Evolutionary conservation across 2,113 vertebrate genomes (phyloP), one percentile per base, ranked within the genome.

Genomic region (Xyliphius kryptos): DNA sequence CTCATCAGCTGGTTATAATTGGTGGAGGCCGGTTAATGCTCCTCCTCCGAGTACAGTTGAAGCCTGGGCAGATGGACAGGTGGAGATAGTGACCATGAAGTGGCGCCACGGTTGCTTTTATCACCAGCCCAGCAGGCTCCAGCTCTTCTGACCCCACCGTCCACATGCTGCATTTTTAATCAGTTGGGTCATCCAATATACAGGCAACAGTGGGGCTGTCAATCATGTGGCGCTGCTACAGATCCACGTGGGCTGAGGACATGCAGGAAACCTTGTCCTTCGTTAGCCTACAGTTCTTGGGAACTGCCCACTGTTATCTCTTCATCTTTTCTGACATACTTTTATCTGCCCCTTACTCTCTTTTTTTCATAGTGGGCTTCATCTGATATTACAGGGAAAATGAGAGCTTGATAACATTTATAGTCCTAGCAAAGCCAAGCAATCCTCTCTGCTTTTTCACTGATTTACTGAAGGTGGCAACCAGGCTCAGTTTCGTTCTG

Each of bases 31-130:
- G 61, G 66, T 57, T 62, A 69, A 68, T 62, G 80, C 78, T 66
- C 49, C 66, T 59, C 66, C 61, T 74, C 70, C 76, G 76, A 81
- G 82, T 73, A 77, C 68, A 81, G 80, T 80, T 68, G 72, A 77
- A 66, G 74, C 78, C 77, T 73, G 72, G 78, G 73, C 78, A 89
- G 87, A 88, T 81, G 81, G 83, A 83, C 82, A 90, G 85, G 83
- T 83, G 81, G 85, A 83, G 84, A 86, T 80, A 84, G 72, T 73
- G 80, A 76, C 78, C 74, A 77, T 82, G 77, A 86, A 79, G 69
- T 84, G 82, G 83, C 73, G 46, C 77, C 78, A 76, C 41, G 13
- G 69, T 50, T 61, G 60, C 77, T 85, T 89, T 79, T 72, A 82
- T 71, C 83, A 82, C 76, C 40, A 68, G 61, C 74, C 74, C 75